Evolutionary conservation across 2,888 invertebrate genomes (phyloP).

Genomic region (Ormyrus labotus): DNA sequence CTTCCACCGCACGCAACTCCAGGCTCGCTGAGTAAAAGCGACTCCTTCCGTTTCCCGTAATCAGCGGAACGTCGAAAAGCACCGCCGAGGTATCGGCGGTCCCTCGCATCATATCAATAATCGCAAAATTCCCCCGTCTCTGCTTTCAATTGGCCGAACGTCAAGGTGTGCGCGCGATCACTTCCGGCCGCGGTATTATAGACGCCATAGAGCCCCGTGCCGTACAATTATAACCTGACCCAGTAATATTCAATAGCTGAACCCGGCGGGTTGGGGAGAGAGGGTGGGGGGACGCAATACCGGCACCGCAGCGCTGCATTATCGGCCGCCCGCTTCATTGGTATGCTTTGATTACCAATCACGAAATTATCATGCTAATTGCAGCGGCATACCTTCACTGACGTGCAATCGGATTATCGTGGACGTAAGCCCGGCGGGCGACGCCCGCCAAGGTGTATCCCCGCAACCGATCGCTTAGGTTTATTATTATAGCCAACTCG

Average conservation of each 20-base stretch:
- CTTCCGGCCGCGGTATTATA: too few relatives aligned
- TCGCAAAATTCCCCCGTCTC: not conserved
- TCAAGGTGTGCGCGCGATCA: too few relatives aligned
- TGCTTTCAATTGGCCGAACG: too few relatives aligned
- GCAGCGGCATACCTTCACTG: not conserved
- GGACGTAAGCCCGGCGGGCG: not conserved
- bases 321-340: slow-evolving; percentile 30
- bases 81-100: too few relatives aligned
- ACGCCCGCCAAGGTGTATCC: not conserved
- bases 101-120: not conserved
- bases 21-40: too few relatives aligned
- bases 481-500: too few relatives aligned
- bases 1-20: too few relatives aligned
- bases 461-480: slow-evolving; percentile 3
- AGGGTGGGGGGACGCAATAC: not conserved
- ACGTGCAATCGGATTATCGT: slow-evolving; percentile 20
- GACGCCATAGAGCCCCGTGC: not conserved
- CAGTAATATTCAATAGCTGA: slow-evolving; percentile 53
- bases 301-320: slow-evolving; percentile 17
- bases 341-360: slow-evolving; percentile 54
- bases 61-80: too few relatives aligned
- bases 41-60: too few relatives aligned
- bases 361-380: slow-evolving; percentile 55
- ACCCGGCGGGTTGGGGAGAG: slow-evolving; percentile 6
- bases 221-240: slow-evolving; percentile 47